These are phyloP conservation scores for Caiman crocodilus DNA, from an alignment of 2,797 vertebrate species.

Conservation along the genomic window DNA sequence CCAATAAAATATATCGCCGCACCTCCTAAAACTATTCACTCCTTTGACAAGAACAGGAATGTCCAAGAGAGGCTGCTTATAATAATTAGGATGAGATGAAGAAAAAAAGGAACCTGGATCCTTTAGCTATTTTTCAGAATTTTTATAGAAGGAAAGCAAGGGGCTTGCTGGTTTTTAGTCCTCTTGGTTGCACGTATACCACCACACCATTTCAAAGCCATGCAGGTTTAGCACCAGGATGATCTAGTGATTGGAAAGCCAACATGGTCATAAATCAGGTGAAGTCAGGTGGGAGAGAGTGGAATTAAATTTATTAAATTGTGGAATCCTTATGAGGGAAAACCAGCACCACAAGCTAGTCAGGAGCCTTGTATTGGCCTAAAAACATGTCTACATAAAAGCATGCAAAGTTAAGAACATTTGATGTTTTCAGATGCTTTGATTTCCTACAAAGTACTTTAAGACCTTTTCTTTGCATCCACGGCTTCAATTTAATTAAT, in stretches of 20 bases:
- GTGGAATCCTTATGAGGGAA: neutral
- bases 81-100: neutral
- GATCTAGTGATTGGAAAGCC: neutral
- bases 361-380: neutral
- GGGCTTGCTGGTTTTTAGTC: neutral
- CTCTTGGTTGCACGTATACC: neutral
- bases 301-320: neutral
- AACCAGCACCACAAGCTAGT: neutral
- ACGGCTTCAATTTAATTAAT: neutral
- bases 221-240: neutral
- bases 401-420: constrained; percentile 30
- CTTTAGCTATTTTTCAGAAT: neutral
- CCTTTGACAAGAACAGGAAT: no score
- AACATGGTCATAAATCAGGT: neutral
- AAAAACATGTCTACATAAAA: constrained; percentile 32
- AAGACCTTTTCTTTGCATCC: neutral
- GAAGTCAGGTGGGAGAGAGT: neutral
- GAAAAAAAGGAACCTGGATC: neutral
- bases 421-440: constrained; percentile 20
- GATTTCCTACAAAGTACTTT: neutral
- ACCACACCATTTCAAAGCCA: neutral
- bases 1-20: no score
- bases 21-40: no score
- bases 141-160: neutral
- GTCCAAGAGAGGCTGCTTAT: no score